Evolutionary conservation across 1,140 invertebrate genomes (phyloP).

Genomic region (Papilio aristodemus): DNA sequence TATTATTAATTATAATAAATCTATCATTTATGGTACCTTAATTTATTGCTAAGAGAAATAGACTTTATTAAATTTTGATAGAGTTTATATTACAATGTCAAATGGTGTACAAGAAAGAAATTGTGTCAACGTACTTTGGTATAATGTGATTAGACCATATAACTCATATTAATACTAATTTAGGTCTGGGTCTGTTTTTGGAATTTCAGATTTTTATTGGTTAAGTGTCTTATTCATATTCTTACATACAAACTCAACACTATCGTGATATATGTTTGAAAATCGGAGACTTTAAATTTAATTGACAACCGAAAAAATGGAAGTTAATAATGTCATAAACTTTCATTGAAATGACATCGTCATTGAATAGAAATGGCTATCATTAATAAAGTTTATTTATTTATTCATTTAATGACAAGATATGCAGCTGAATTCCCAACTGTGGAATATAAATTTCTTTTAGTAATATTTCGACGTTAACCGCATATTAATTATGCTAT

Average conservation of each 20-base stretch:
- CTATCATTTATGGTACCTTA: neutral
- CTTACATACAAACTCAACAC: no score
- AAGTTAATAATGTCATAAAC: neutral
- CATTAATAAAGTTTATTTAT: no score
- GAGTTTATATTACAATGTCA: neutral
- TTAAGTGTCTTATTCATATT: no score
- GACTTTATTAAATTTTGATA: neutral
- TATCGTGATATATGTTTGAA: no score
- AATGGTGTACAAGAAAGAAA: neutral
- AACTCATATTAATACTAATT: no score
- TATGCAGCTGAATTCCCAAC: neutral
- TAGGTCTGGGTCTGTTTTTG: no score
- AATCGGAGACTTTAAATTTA: neutral
- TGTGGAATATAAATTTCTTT: neutral
- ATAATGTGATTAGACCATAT: neutral
- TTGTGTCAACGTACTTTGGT: neutral
- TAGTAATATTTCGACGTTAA: neutral
- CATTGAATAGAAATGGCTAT: neutral
- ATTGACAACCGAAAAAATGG: neutral
- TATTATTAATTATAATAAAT: slow-evolving; percentile 20
- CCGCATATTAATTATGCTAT: slow-evolving; percentile 5
- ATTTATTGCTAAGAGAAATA: neutral
- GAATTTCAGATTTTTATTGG: no score
- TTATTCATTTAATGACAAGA: slow-evolving; percentile 2
- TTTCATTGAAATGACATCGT: neutral